Percentiles rank a stretch among this genome's conserved stretches.
phyloP scores from a whole-genome alignment of 2,113 vertebrate genomes.

The Fukomys damarensis region DNA sequence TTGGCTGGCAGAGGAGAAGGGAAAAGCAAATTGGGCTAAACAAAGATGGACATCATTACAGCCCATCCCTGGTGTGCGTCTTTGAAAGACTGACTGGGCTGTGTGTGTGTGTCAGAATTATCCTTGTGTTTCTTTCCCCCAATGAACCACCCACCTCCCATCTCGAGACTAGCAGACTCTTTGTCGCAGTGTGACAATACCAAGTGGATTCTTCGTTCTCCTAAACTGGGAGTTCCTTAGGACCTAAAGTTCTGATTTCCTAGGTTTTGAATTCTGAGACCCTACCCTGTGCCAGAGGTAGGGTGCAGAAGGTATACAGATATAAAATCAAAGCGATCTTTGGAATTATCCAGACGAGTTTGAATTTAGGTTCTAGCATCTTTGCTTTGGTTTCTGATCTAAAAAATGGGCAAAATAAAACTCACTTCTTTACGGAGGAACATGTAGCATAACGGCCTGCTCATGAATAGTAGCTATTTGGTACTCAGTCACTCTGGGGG shows the following conservation, averaged over 20 bases:
- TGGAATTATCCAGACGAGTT: background rate
- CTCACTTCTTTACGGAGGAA: background rate
- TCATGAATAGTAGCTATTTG: background rate
- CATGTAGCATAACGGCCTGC: fast-evolving
- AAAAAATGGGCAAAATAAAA: background rate
- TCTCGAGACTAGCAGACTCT: background rate
- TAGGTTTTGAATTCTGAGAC: background rate
- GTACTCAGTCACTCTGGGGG: background rate
- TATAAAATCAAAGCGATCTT: background rate
- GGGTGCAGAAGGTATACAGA: background rate
- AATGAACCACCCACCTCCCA: background rate
- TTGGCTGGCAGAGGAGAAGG: background rate
- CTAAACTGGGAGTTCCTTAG: background rate
- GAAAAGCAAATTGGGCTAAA: background rate
- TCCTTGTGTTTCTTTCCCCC: background rate
- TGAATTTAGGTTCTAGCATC: background rate
- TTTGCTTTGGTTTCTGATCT: background rate
- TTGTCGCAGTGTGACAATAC: background rate
- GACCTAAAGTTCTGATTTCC: background rate
- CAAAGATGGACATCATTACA: background rate
- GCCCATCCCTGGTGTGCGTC: fast-evolving
- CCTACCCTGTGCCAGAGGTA: background rate
- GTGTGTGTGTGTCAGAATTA: no score
- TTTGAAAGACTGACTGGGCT: background rate
- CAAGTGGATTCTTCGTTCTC: background rate